Base-by-base conservation (phyloP, 92 coral and sea anemone species). In the Palythoa heliodiscus region DNA sequence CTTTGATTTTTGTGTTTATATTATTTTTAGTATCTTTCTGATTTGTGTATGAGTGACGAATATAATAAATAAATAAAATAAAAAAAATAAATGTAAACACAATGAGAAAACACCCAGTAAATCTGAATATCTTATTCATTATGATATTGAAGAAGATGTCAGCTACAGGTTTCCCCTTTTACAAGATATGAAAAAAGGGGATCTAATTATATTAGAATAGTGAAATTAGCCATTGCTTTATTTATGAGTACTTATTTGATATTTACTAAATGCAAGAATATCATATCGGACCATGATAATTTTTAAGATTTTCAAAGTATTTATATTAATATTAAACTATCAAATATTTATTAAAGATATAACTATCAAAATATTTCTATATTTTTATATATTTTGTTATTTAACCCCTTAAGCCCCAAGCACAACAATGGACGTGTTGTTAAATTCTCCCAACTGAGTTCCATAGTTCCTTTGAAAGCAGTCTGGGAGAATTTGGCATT, bases 101-200 rank as follows among this genome's bases (percentile, higher is more conserved):
- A 73, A 73, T 43, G 0, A 16, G 23, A 73, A 7, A 11, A 73
- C 5, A 19, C 77, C 77, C 2, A 43, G 22, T n/a, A 47, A 73
- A 17, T 12, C 57, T 2, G 77, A 43, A n/a, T 73, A 47, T 73
- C 24, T 15, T 7, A 73, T 73, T n/a, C 58, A 73, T 73, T 39
- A 73, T 43, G 54, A 73, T n/a, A 73, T 73, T 43, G 50, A 71
- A 71, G 75, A 71, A 37, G 15, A 25, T 11, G 13, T 71, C 8
- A 71, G 20, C 11, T 35, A 19, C n/a, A 71, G 20, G 4, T 71
- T 71, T 71, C 75, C 75, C 8, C 75, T 71, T 24, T 71, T 71
- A 70, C 75, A 24, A 24, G 75, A 71, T 25, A 29, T 71, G 75
- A 10, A 71, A 71, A 70, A 71, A 43, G 52, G 75, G n/a, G 75